phyloP scores from a whole-genome alignment of 2,888 invertebrate species.

The Imbricaverruca yamaguchii region DNA sequence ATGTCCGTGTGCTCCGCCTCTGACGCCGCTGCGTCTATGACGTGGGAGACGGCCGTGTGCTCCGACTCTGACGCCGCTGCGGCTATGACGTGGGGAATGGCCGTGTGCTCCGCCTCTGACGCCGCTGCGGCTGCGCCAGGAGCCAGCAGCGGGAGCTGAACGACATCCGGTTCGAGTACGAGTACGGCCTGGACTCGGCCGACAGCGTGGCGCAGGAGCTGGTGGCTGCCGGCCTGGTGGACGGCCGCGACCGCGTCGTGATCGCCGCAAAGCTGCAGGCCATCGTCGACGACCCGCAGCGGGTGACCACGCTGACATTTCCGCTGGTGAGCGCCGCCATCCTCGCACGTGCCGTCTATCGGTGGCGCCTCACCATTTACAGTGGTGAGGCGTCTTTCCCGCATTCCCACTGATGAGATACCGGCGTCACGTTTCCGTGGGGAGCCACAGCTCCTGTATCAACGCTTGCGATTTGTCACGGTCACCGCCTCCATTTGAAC shows the following conservation, averaged over 20 bases:
- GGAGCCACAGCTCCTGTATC: too few species aligned
- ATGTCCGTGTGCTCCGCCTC: too few species aligned
- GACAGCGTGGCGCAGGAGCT: constrained; percentile 91
- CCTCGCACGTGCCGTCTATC: background rate
- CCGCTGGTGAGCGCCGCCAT: constrained; percentile 56
- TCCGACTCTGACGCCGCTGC: too few species aligned
- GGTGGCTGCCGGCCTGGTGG: constrained; percentile 89
- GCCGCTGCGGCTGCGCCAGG: constrained; percentile 43
- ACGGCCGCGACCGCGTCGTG: constrained; percentile 80
- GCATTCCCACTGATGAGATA: constrained; percentile 35
- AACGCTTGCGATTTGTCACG: too few species aligned
- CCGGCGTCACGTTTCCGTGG: too few species aligned
- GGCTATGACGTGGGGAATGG: too few species aligned
- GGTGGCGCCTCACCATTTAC: background rate
- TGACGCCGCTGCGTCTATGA: too few species aligned
- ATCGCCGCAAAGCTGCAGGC: constrained; percentile 88
- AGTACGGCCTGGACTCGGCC: constrained; percentile 61
- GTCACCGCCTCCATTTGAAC: too few species aligned
- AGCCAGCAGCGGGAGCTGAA: constrained; percentile 86
- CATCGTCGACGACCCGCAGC: constrained; percentile 65
- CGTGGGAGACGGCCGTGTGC: too few species aligned
- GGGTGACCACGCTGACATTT: constrained; percentile 61
- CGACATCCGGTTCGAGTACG: constrained; percentile 96
- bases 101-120: too few species aligned
- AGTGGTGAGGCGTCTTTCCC: background rate